Evolutionary conservation across 2,797 vertebrate species (phyloP).

Genomic region (Acipenser transmontanus): DNA sequence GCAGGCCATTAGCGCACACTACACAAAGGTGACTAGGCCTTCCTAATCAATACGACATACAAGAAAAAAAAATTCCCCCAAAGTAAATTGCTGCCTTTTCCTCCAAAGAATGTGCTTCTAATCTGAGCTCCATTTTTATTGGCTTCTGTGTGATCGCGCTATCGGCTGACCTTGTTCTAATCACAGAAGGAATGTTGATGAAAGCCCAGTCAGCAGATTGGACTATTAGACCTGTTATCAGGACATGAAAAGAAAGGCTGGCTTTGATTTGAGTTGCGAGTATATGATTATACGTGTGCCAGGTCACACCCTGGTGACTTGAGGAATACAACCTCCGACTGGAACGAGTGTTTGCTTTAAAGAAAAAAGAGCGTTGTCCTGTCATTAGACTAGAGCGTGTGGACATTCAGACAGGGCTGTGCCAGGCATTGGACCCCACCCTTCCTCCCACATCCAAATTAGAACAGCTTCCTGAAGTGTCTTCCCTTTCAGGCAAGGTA

Average conservation of each 20-base stretch:
- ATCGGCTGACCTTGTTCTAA: slow-evolving; percentile 1
- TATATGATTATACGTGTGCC: slow-evolving; percentile 24
- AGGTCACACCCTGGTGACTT: slow-evolving; percentile 13
- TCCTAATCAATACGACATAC: too few relatives aligned
- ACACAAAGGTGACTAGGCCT: too few relatives aligned
- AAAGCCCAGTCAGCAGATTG: background rate
- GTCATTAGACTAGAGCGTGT: too few relatives aligned
- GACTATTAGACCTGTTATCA: slow-evolving; percentile 14
- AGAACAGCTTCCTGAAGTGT: too few relatives aligned
- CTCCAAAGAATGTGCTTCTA: background rate
- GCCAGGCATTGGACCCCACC: too few relatives aligned
- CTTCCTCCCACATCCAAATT: too few relatives aligned
- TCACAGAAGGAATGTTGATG: background rate
- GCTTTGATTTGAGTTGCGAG: slow-evolving; percentile 5
- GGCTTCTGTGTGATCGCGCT: background rate
- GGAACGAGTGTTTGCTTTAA: background rate
- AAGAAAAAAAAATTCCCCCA: background rate
- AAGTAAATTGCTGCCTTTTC: background rate
- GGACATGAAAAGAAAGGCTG: slow-evolving; percentile 16
- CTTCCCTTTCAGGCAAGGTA: too few relatives aligned
- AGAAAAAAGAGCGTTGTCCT: background rate
- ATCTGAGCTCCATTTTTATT: background rate
- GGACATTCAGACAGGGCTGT: too few relatives aligned
- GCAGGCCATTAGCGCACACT: too few relatives aligned
- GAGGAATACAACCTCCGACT: background rate